Evolutionary conservation across 2,888 invertebrate genomes (phyloP).

Genomic region (Plebejus argus): DNA sequence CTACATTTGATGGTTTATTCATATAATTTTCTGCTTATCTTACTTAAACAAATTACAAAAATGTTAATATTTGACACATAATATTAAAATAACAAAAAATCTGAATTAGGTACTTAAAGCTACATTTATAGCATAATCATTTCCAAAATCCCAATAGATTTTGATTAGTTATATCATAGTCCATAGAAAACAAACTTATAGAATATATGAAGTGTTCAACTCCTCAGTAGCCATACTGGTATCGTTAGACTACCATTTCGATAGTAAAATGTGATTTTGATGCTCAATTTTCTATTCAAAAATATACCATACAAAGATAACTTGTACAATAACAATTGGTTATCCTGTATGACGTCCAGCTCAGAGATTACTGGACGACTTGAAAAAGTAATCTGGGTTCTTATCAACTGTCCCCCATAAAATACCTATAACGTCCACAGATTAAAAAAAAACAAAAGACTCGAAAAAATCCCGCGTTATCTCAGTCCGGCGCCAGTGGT

Average conservation of each 20-base stretch:
- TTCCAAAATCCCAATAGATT: not conserved
- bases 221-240: not conserved
- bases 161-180: not conserved
- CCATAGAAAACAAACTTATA: not conserved
- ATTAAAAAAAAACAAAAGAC: conserved; percentile 56
- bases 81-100: no score
- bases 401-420: conserved; percentile 58
- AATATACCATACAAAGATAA: not conserved
- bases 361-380: conserved; percentile 46
- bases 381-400: conserved; percentile 50
- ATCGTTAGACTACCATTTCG: not conserved
- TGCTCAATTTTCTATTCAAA: not conserved
- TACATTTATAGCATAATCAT: not conserved
- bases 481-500: conserved; percentile 65
- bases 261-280: not conserved
- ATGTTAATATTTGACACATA: no score
- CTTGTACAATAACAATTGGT: conserved; percentile 20
- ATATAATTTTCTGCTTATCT: no score
- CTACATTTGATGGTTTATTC: no score
- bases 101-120: no score
- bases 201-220: not conserved
- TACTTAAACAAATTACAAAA: no score
- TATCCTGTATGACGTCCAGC: conserved; percentile 34
- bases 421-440: conserved; percentile 55
- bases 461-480: conserved; percentile 56